Evolutionary conservation across 2,888 invertebrate species (phyloP).

Genomic region (Synergus umbraculus): DNA sequence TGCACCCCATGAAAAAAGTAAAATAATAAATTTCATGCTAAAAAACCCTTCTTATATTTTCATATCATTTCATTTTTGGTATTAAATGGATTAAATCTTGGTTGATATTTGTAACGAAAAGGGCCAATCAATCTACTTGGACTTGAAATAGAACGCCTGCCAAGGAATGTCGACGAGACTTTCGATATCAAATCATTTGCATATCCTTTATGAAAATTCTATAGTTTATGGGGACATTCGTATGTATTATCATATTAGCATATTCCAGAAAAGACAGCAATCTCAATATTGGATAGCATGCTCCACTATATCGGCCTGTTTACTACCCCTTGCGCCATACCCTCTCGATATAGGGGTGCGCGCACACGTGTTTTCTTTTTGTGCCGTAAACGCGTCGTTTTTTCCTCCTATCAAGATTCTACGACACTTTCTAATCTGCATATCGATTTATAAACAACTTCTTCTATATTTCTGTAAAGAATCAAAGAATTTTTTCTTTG

Average conservation of each 20-base stretch:
- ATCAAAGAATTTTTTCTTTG: not conserved
- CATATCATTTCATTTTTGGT: constrained; percentile 57
- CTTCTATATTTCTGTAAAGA: not conserved
- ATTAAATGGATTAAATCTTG: not conserved
- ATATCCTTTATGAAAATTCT: constrained; percentile 77
- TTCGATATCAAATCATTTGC: constrained; percentile 76
- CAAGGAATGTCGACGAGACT: constrained; percentile 51
- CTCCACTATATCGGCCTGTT: constrained; percentile 74
- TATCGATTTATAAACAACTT: constrained; percentile 54
- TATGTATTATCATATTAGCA: constrained; percentile 77
- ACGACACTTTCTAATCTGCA: constrained; percentile 58
- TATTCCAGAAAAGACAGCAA: constrained; percentile 76
- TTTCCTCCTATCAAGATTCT: constrained; percentile 59
- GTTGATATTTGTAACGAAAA: constrained; percentile 43
- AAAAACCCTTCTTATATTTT: no score
- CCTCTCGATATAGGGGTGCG: constrained; percentile 55
- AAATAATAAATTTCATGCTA: no score
- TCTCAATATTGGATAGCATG: constrained; percentile 76
- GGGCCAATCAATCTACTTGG: constrained; percentile 55
- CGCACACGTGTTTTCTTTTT: constrained; percentile 64
- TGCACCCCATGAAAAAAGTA: no score
- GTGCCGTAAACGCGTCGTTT: constrained; percentile 64
- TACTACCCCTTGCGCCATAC: constrained; percentile 67
- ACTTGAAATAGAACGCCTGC: constrained; percentile 48
- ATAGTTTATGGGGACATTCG: constrained; percentile 77